Evolutionary conservation across 2,797 vertebrate genomes (phyloP), one percentile per base, ranked within the genome.

Genomic region (Mormyrops attenuatus): DNA sequence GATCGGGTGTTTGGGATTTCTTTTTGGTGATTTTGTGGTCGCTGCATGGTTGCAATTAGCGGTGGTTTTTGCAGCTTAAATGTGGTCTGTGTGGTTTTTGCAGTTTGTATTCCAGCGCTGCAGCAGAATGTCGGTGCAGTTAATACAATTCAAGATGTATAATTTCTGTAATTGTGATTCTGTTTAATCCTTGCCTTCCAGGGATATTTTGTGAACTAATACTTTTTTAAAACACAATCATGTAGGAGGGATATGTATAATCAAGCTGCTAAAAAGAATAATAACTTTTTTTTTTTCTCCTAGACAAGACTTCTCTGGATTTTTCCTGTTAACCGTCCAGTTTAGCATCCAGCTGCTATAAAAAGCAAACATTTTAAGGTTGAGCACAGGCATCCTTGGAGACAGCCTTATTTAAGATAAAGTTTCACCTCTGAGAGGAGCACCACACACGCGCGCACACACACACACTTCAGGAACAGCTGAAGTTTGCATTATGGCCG

Each of bases 401-500:
- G 30, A 17, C 38, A 11, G 41, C 77, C 20, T 9, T 7, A 82
- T 82, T 20, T 47, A 82, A 85, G 49, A 13, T 50, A 47, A 85
- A 34, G 44, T 52, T 26, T 52, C 20, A 63, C n/a, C 73, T 50
- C 15, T 30, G 20, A 50, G 34, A 20, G 13, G 80, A 55, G 38
- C 11, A 53, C 20, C 88, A 84, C 90, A 11, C 52, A 20, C 90
- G 86, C 63, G 3, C 41, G 3, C 41, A 82, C 90, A 52, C 73
- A 49, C 80, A 20, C 41, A 57, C 60, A 66, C 69, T 47, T 3
- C 20, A 44, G 17, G 85, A 85, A 84, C 53, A 15, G 5, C 82
- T 52, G 44, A 11, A 26, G 22, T 17, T 5, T 26, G 7, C 90
- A 87, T 11, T 90, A 97, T 97, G 97, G 96, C 96, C 0, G 95